A percentile compares a stretch with the other conserved stretches of the same genome.
phyloP scores from a whole-genome alignment of 2,888 invertebrate genomes.

The Coenonympha arcania region DNA sequence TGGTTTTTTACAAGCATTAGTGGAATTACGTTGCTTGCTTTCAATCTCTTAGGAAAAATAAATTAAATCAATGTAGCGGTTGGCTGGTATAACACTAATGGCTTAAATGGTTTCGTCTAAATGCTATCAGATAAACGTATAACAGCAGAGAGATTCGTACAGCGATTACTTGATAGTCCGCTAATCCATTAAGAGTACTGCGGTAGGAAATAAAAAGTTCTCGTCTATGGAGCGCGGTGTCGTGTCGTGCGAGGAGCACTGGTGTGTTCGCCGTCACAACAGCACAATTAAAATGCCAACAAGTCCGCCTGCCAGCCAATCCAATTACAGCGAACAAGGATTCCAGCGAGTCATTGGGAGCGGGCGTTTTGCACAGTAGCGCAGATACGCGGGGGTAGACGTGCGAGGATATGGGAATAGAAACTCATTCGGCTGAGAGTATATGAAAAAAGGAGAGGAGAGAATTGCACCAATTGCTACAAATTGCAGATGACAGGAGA shows the following conservation, averaged over 20 bases:
- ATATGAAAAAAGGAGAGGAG: not conserved
- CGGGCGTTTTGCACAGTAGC: constrained; percentile 51
- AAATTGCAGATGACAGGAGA: not conserved
- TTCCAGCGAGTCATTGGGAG: constrained; percentile 72
- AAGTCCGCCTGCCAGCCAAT: constrained; percentile 71
- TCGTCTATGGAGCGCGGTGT: constrained; percentile 53
- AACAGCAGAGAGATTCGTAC: constrained; percentile 18
- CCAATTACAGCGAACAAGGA: constrained; percentile 73
- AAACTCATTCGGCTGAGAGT: not conserved
- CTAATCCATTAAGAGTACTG: constrained; percentile 39
- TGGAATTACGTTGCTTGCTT: not conserved
- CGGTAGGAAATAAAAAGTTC: constrained; percentile 54
- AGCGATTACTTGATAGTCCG: constrained; percentile 33
- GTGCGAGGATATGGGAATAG: constrained; percentile 5
- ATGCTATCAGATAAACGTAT: not conserved
- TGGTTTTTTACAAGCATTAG: not conserved
- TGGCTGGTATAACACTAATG: not conserved
- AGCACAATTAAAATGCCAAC: constrained; percentile 75
- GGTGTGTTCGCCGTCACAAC: constrained; percentile 67
- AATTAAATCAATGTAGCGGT: not conserved
- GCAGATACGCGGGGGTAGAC: constrained; percentile 48
- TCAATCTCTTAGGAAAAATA: not conserved
- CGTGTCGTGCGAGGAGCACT: constrained; percentile 53
- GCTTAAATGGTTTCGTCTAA: not conserved
- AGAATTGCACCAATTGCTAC: not conserved